Conservation (phyloP, 2,113 vertebrate species). For the Mesitornis unicolor region DNA sequence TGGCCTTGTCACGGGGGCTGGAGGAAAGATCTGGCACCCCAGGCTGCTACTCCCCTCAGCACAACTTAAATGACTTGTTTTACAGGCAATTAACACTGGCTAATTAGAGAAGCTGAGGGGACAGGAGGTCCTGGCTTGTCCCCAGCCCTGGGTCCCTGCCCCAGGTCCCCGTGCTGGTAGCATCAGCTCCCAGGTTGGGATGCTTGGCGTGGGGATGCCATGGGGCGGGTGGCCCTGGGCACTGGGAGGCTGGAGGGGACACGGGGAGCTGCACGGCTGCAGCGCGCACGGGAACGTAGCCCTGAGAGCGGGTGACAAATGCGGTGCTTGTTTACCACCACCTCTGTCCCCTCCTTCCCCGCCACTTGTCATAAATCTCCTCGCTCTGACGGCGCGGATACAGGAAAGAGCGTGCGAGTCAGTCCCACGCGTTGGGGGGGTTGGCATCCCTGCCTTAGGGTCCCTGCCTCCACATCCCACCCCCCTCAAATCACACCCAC, state of each 20-base stretch:
- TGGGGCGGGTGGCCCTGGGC: fast-evolving
- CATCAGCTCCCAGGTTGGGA: neutral
- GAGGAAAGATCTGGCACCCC: neutral
- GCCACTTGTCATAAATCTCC: neutral
- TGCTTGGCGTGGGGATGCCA: neutral
- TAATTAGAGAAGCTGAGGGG: slow-evolving; percentile 1
- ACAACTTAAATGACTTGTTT: neutral
- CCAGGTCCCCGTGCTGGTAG: neutral
- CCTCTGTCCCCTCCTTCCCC: neutral
- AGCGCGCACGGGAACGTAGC: too few species aligned
- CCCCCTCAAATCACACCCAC: neutral
- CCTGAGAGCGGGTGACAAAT: neutral
- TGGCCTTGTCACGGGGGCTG: too few species aligned
- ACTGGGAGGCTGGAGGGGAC: neutral
- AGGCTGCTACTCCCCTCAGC: neutral
- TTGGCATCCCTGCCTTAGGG: neutral
- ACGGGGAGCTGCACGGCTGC: neutral
- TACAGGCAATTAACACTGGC: slow-evolving; percentile 4
- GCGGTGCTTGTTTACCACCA: neutral
- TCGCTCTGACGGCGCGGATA: neutral
- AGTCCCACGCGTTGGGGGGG: fast-evolving
- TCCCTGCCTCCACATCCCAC: fast-evolving
- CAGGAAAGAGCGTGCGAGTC: neutral
- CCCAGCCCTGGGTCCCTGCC: neutral
- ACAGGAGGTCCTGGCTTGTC: neutral